Evolutionary conservation across 2,888 invertebrate genomes (phyloP).

Genomic region (Cepaea hortensis): DNA sequence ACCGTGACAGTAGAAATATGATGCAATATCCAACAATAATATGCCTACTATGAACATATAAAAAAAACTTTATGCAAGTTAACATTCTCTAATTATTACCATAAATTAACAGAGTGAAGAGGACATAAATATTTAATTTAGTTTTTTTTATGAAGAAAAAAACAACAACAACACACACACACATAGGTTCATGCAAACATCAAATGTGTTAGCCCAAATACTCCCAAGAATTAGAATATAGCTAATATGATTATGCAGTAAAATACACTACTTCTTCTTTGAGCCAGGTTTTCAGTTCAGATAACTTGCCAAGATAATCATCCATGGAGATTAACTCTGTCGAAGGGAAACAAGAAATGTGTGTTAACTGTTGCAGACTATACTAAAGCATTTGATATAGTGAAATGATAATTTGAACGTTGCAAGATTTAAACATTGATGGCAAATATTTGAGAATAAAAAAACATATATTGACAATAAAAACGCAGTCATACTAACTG

Average conservation of each 20-base stretch:
- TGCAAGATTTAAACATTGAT: too few species aligned
- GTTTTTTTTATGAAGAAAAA: too few species aligned
- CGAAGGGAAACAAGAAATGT: not conserved
- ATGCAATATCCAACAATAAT: too few species aligned
- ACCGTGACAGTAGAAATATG: too few species aligned
- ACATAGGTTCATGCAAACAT: too few species aligned
- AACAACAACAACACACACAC: too few species aligned
- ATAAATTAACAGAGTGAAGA: too few species aligned
- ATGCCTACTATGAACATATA: too few species aligned
- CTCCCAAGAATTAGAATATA: not conserved
- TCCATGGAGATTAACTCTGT: slow-evolving; percentile 63
- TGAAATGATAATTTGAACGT: not conserved
- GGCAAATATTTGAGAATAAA: not conserved
- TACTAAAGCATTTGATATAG: not conserved
- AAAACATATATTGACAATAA: not conserved
- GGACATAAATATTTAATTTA: too few species aligned
- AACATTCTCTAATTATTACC: too few species aligned
- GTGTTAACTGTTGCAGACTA: not conserved
- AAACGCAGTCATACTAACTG: too few species aligned
- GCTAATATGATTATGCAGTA: not conserved
- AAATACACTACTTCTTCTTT: slow-evolving; percentile 65
- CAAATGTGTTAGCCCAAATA: not conserved
- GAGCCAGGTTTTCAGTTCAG: slow-evolving; percentile 69
- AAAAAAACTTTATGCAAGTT: too few species aligned
- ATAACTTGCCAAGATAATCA: slow-evolving; percentile 68